These are phyloP conservation scores for Ranitomeya imitator DNA, from an alignment of 2,113 vertebrate species.

Conservation along the genomic window DNA sequence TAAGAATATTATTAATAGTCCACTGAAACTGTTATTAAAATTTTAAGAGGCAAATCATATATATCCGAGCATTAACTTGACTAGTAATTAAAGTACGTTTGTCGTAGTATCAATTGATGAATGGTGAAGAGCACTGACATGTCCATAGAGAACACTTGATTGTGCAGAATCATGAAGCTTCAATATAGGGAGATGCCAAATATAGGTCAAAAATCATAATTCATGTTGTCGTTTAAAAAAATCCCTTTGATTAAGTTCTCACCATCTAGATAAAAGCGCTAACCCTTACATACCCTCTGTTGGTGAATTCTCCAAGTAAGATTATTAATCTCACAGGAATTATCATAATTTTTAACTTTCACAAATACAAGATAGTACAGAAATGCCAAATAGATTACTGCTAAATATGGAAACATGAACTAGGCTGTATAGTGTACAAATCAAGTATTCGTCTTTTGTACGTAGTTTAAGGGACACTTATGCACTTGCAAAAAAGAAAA, in stretches of 20 bases:
- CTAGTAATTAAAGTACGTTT: not conserved
- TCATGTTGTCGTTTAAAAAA: not conserved
- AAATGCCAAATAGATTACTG: not conserved
- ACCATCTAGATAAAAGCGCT: not conserved
- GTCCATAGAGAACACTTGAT: not conserved
- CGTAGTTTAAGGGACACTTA: not conserved
- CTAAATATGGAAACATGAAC: not conserved
- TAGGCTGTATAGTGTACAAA: not conserved
- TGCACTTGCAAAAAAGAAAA: no score
- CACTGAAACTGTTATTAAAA: no score
- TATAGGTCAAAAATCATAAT: not conserved
- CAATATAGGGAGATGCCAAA: not conserved
- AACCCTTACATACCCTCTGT: not conserved
- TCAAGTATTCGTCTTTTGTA: not conserved
- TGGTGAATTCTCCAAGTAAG: not conserved
- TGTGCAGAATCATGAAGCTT: not conserved
- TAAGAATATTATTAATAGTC: no score
- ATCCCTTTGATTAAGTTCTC: not conserved
- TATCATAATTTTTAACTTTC: not conserved
- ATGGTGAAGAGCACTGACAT: not conserved
- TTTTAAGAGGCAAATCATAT: no score
- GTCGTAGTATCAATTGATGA: not conserved
- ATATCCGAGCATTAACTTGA: not conserved
- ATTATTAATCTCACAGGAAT: not conserved
- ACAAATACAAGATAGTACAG: not conserved